Evolutionary conservation across 2,113 vertebrate species (phyloP).

Genomic region (Cairina moschata): DNA sequence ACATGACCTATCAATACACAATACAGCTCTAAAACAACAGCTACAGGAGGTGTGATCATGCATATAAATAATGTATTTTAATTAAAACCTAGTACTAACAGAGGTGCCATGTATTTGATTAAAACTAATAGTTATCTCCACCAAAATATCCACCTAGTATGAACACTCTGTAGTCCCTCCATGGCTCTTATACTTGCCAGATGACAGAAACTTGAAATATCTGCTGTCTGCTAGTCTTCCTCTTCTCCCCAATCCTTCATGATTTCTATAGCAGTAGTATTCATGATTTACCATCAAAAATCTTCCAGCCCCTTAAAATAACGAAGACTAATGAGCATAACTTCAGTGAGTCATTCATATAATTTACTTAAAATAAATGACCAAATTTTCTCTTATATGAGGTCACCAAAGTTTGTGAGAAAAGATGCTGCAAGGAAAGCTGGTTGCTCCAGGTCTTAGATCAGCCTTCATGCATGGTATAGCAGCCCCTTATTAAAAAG

Average conservation of each 20-base stretch:
- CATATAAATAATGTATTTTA: neutral
- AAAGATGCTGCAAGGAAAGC: neutral
- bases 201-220: neutral
- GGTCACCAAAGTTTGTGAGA: neutral
- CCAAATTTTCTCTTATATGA: neutral
- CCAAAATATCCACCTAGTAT: neutral
- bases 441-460: neutral
- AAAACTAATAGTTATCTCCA: neutral
- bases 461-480: neutral
- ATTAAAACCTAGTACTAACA: neutral
- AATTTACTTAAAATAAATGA: neutral
- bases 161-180: neutral
- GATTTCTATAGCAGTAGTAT: neutral
- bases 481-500: neutral
- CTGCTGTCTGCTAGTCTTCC: neutral
- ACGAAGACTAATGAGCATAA: neutral
- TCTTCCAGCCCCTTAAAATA: neutral
- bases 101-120: neutral
- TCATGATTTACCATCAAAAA: neutral
- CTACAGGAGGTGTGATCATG: neutral
- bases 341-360: neutral
- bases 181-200: neutral
- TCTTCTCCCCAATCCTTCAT: neutral
- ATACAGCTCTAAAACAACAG: neutral
- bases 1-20: neutral